These are phyloP conservation scores for Drosophila nr. perissopoda DNA, from an alignment of 2,888 invertebrate species.

Conservation along the genomic window DNA sequence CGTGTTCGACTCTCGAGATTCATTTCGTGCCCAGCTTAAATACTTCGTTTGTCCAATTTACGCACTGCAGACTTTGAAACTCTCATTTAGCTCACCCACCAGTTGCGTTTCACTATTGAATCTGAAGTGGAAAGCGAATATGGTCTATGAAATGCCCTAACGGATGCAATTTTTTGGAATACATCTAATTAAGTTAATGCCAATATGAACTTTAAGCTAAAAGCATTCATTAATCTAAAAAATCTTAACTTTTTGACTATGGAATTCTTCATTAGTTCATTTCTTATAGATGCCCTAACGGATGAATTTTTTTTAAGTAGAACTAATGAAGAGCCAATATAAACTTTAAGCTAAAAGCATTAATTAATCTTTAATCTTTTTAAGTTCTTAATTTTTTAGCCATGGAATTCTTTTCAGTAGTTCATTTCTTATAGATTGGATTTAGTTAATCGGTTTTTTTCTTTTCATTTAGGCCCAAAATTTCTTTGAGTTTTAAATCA, in stretches of 20 bases:
- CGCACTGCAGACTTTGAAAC: conserved; percentile 32
- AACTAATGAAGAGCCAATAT: too few species aligned
- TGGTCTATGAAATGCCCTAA: conserved; percentile 34
- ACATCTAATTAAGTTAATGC: rapidly evolving
- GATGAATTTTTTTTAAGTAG: too few species aligned
- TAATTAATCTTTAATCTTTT: too few species aligned
- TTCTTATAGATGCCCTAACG: neutral
- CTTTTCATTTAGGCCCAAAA: too few species aligned
- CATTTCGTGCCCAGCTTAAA: conserved; percentile 56
- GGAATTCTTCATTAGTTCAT: neutral
- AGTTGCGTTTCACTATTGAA: conserved; percentile 13
- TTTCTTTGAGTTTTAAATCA: neutral
- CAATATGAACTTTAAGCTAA: neutral
- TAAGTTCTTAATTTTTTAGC: too few species aligned
- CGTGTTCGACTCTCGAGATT: conserved; percentile 61
- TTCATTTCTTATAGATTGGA: neutral
- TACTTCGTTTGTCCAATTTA: conserved; percentile 56
- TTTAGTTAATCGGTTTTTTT: neutral
- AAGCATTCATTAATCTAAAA: neutral
- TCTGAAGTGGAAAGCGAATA: conserved; percentile 2
- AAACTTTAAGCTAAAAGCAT: too few species aligned
- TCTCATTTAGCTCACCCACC: conserved; percentile 15
- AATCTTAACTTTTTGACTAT: neutral
- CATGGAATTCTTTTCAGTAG: neutral
- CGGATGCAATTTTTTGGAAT: neutral